A percentile compares a stretch with the other conserved stretches of the same genome.
These are phyloP conservation scores for Esox masquinongy DNA, from an alignment of 2,797 vertebrate species.

Conservation along the genomic window DNA sequence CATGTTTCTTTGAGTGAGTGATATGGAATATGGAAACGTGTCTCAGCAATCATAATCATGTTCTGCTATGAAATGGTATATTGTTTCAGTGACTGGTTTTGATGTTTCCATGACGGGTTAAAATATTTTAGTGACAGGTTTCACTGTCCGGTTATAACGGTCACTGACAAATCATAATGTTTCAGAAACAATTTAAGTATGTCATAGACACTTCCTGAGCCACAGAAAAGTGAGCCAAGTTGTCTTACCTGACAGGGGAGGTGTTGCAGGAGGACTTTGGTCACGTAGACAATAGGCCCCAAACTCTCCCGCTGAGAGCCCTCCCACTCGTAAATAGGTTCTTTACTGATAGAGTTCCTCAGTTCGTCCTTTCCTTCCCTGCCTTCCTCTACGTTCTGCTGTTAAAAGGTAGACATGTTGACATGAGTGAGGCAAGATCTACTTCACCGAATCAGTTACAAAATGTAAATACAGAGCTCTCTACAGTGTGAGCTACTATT, in stretches of 20 bases:
- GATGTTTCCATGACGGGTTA: background rate
- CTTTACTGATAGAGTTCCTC: slow-evolving; percentile 83
- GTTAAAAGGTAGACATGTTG: slow-evolving; percentile 23
- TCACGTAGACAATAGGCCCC: slow-evolving; percentile 82
- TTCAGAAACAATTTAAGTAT: background rate
- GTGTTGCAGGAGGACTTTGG: slow-evolving; percentile 90
- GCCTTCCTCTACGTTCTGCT: slow-evolving; percentile 55
- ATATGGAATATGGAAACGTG: background rate
- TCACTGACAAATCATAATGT: slow-evolving; percentile 8
- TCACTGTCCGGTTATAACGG: slow-evolving; percentile 16
- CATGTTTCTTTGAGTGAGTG: background rate
- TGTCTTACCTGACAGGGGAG: slow-evolving; percentile 87
- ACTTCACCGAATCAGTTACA: background rate
- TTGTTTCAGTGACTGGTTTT: background rate
- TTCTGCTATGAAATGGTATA: background rate
- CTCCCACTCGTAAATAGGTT: slow-evolving; percentile 84
- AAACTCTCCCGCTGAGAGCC: slow-evolving; percentile 83
- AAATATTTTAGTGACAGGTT: background rate
- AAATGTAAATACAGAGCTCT: background rate
- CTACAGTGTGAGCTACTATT: background rate
- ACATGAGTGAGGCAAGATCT: slow-evolving; percentile 4
- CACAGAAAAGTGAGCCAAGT: background rate
- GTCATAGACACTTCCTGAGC: background rate
- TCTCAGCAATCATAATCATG: background rate
- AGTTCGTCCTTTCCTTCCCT: slow-evolving; percentile 76